These are phyloP conservation scores for Gymnogyps californianus DNA, from an alignment of 2,113 vertebrate species.

Conservation along the genomic window DNA sequence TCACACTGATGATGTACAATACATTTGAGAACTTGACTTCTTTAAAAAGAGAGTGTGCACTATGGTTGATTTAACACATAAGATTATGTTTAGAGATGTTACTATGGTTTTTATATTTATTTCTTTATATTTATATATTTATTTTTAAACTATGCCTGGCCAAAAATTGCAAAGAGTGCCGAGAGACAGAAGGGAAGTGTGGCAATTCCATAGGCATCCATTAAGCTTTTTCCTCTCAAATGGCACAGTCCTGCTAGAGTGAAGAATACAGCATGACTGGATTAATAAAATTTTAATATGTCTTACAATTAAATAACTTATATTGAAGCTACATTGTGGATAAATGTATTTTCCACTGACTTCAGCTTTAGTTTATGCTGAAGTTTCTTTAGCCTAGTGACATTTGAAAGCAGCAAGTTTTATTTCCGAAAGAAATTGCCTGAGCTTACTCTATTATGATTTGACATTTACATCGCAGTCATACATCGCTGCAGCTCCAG, in stretches of 20 bases:
- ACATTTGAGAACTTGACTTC: background rate
- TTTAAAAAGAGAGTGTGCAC: background rate
- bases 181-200: background rate
- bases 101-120: background rate
- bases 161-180: background rate
- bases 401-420: conserved; percentile 55
- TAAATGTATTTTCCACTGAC: conserved; percentile 3
- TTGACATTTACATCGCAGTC: conserved; percentile 57
- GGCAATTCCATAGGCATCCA: background rate
- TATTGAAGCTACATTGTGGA: background rate
- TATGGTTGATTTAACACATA: background rate
- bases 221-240: background rate
- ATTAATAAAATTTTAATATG: conserved; percentile 21
- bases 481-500: conserved; percentile 40
- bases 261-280: background rate
- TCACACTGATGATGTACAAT: background rate
- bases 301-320: conserved; percentile 2
- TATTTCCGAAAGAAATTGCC: conserved; percentile 51
- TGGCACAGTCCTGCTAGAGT: background rate
- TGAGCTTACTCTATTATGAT: conserved; percentile 46
- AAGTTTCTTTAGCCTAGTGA: conserved; percentile 50
- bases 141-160: background rate
- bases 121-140: background rate
- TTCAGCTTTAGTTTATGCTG: background rate
- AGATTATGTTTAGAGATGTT: background rate